Conservation (phyloP, 2,797 vertebrate genomes). For the Pelodytes ibericus region DNA sequence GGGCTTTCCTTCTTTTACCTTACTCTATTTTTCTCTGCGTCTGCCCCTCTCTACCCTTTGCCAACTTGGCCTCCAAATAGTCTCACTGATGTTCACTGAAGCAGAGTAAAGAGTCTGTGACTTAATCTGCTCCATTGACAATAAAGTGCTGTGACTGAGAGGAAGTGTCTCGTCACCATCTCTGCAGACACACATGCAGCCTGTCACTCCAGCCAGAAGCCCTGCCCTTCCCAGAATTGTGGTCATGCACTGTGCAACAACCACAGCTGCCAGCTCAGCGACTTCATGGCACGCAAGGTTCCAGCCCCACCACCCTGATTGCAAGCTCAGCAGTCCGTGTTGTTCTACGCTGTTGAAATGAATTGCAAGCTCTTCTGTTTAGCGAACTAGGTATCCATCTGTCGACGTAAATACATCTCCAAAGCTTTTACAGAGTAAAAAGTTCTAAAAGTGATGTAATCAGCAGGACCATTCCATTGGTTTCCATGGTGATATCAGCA, state of each 20-base stretch:
- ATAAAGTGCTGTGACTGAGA: constrained; percentile 51
- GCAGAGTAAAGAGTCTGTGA: constrained; percentile 45
- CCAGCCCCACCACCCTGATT: not conserved
- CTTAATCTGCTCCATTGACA: constrained; percentile 52
- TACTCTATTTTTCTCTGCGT: constrained; percentile 6
- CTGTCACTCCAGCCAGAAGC: constrained; percentile 31
- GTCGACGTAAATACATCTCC: too few relatives aligned
- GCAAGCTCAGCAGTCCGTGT: too few relatives aligned
- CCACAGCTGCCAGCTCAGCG: constrained; percentile 39
- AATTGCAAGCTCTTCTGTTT: too few relatives aligned
- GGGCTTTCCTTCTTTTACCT: not conserved
- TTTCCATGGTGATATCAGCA: too few relatives aligned
- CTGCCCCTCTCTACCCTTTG: constrained; percentile 22
- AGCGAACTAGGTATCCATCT: too few relatives aligned
- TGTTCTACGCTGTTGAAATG: too few relatives aligned
- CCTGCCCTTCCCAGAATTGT: constrained; percentile 12
- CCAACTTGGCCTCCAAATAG: constrained; percentile 31
- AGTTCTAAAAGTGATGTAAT: too few relatives aligned
- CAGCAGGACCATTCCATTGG: too few relatives aligned
- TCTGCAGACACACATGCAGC: constrained; percentile 40
- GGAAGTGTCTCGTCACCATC: constrained; percentile 39
- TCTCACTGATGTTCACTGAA: constrained; percentile 52
- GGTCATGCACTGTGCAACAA: constrained; percentile 25
- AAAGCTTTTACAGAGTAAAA: too few relatives aligned
- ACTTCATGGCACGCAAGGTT: constrained; percentile 38